Base-by-base conservation (phyloP, 2,888 invertebrate species). In the Glaucopsyche alexis region DNA sequence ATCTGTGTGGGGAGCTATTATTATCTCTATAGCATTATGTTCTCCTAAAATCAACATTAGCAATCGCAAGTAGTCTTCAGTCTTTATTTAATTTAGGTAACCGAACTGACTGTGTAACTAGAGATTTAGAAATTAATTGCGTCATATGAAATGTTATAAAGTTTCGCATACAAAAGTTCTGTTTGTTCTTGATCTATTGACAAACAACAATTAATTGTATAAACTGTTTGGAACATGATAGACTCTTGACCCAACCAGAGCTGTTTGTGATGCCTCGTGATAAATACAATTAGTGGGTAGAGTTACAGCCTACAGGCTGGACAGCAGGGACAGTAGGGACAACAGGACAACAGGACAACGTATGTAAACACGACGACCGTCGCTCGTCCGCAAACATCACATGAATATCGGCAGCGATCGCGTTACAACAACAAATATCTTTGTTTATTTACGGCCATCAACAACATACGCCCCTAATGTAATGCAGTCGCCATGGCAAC, bases 341-440 rank as follows among this genome's bases (percentile, higher is more conserved):
- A 79, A 79, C 80, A 80, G 83, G 82, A 80, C 79, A 82, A 81
- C 78, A 13, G 80, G 81, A 83, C n/a, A n/a, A n/a, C 79, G 84
- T 79, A 81, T 78, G 83, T 82, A 90, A 90, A 91, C 88, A 79
- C 64, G 83, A 83, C 84, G 87, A 87, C 89, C 90, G 88, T 89
- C 88, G 91, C 89, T 91, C 91, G 91, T 89, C 80, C 84, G 85
- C 87, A 92, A 91, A 92, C 88, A 92, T 84, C 83, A 84, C 85
- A 92, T 92, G 91, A 92, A 92, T 92, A 91, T 82, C 84, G 87
- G 87, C 87, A 88, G 83, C 81, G 86, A 86, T 93, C 88, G 85
- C 85, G 87, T 93, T 93, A 89, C 92, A 82, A 86, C 83, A 88
- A 90, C 90, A 89, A 88, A 90, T 88, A 87, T 83, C 80, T 81